Evolutionary conservation across 2,113 vertebrate genomes (phyloP), one percentile per base, ranked within the genome.

Genomic region (Nothocercus julius): DNA sequence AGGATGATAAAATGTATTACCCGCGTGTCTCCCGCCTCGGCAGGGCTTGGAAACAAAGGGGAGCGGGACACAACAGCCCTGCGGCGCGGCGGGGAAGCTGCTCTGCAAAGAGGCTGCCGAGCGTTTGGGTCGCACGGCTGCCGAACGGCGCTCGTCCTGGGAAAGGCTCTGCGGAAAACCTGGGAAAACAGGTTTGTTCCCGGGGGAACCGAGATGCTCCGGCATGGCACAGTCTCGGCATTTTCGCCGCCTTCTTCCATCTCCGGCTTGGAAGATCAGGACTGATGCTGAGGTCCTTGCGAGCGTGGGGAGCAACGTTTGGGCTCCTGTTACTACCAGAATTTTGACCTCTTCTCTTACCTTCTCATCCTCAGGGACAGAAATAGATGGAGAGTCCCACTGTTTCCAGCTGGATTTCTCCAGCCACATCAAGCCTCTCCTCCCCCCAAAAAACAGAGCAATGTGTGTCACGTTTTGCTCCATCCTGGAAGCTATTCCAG

Each of bases 311-410:
- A 63, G 34, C 47, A 63, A 75, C 58, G 70, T 72, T 75, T 9
- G 54, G 38, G 9, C 6, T 68, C 18, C 76, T 36, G 12, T 32
- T 69, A 13, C 28, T 83, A 79, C 85, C 68, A 84, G 82, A 58
- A 81, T 87, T 36, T 72, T 68, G 81, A 72, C 74, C 21, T 84
- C 84, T 74, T 89, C 42, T 56, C 91, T 92, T 45, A 22, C 90
- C 8, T 79, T 87, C 47, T 79, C 54, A 42, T 7, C 28, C 21
- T 51, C 47, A 53, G 47, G 68, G 28, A 13, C 42, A 87, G 64
- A 40, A 72, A 62, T 51, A 74, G 0, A 3, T 36, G 70, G 1
- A 4, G 49, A 24, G 76, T 53, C 32, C 61, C 36, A 11, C 14
- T 56, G 45, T 88, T 82, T 82, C 81, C 81, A 72, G 11, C 32